Evolutionary conservation across 2,888 invertebrate species (phyloP).

Genomic region (Tetragonisca angustula): DNA sequence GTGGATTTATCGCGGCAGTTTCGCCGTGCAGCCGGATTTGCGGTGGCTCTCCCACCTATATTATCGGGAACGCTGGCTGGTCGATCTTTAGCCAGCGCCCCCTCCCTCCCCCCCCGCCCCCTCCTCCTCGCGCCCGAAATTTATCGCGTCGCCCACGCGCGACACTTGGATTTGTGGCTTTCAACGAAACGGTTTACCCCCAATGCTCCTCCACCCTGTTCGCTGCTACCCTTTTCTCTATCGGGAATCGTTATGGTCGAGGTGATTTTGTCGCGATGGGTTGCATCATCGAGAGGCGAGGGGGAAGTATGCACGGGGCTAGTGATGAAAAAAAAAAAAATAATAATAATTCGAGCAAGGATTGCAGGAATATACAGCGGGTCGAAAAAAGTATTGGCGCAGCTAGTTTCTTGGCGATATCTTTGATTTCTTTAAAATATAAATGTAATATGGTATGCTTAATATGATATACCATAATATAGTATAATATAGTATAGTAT

Average conservation of each 20-base stretch:
- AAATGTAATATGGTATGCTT: too few species aligned
- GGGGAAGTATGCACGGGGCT: not conserved
- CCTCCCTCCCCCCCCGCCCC: too few species aligned
- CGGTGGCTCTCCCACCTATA: conserved; percentile 61
- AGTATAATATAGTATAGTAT: too few species aligned
- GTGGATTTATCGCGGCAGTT: conserved; percentile 62
- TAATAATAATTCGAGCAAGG: too few species aligned
- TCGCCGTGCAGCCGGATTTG: conserved; percentile 57
- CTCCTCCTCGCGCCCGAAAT: conserved; percentile 27
- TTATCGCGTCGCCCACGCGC: conserved; percentile 53
- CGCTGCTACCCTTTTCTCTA: not conserved
- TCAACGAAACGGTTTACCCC: conserved; percentile 50
- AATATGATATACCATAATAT: too few species aligned
- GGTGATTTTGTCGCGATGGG: not conserved
- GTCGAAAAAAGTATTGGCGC: too few species aligned
- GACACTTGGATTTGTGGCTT: conserved; percentile 67
- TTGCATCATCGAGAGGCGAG: not conserved
- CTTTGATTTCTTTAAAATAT: too few species aligned
- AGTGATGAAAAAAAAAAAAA: not conserved
- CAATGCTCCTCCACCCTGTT: not conserved
- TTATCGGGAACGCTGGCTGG: conserved; percentile 49
- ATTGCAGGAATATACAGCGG: too few species aligned
- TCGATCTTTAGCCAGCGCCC: conserved; percentile 58
- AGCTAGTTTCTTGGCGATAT: too few species aligned
- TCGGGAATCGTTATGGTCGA: not conserved